Base-by-base conservation (phyloP, 1,140 invertebrate genomes). In the Polypedilum pembai region DNA sequence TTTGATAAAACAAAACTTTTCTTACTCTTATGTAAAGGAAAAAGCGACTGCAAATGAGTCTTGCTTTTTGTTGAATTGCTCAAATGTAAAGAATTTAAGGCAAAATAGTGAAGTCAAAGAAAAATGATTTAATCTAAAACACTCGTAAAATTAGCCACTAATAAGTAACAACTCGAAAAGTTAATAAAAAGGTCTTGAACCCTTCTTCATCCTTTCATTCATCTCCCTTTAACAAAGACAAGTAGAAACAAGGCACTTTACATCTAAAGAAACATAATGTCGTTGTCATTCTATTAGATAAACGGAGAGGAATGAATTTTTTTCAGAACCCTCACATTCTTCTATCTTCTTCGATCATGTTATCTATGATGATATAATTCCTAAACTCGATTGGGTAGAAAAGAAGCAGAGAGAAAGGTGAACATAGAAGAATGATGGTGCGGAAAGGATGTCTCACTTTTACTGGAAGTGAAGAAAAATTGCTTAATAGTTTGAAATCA, bases 251-350 rank as follows among this genome's bases (percentile, higher is more conserved):
- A 56, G 45, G 45, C 45, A 56, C 45, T 56, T 56, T 56, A 56
- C 45, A 56, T 56, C n/a, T 56, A 56, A 33, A 56, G 45, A 15
- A 56, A 56, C 45, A 56, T 56, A 56, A 56, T 56, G 45, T 56
- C 45, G 12, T 56, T 56, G 45, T 56, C n/a, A 4, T 56, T n/a
- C 45, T 56, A n/a, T 56, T 33, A 33, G 24, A 1, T 33, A 33
- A 33, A 33, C 24, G 24, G 5, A 33, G 24, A 33, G 24, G 24
- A 33, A 33, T 3, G 5, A 33, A 3, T 33, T 33, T 33, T 33
- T 56, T 15, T 56, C 45, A 45, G 8, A 33, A 56, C 45, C n/a
- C n/a, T 15, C 15, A n/a, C 12, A n/a, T n/a, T 8, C 45, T 56
- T 8, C 41, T 1, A 3, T 15, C 41, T 45, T 8, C 12, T 56